Percentiles rank a stretch among this genome's conserved stretches.
phyloP scores from a whole-genome alignment of 2,113 vertebrate species.

The Rhinolophus ferrumequinum region DNA sequence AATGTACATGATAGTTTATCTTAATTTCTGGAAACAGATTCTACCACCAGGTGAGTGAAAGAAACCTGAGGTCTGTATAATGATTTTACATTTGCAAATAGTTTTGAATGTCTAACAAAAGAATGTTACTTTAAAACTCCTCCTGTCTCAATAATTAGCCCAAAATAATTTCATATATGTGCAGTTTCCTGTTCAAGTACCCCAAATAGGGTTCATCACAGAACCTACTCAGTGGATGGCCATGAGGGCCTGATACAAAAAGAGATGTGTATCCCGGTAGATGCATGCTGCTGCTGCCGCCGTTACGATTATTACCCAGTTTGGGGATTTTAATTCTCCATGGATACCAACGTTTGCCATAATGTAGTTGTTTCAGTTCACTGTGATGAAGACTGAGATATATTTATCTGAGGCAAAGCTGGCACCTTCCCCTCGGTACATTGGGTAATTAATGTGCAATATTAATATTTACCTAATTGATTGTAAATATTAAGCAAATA shows the following conservation, averaged over 20 bases:
- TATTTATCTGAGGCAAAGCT: neutral
- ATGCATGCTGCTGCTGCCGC: neutral
- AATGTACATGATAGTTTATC: neutral
- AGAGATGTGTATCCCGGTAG: accelerated
- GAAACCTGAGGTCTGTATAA: neutral
- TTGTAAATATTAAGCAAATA: neutral
- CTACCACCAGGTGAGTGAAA: neutral
- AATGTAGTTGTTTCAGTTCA: neutral
- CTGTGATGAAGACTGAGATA: neutral
- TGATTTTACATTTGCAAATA: neutral
- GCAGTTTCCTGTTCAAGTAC: neutral
- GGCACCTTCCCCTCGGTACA: neutral
- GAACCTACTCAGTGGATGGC: neutral
- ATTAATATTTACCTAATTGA: neutral
- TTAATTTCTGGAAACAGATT: neutral
- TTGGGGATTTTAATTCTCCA: neutral
- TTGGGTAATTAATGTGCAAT: neutral
- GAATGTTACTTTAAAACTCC: neutral
- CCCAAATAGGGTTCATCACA: neutral
- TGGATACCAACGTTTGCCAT: neutral
- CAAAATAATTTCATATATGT: neutral
- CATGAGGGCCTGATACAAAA: neutral
- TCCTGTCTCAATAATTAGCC: neutral
- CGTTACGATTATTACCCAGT: neutral
- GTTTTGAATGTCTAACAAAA: neutral